Percentiles rank a stretch among this genome's conserved stretches.
Conservation (phyloP, 2,888 invertebrate genomes). For the Anarsia innoxiella region DNA sequence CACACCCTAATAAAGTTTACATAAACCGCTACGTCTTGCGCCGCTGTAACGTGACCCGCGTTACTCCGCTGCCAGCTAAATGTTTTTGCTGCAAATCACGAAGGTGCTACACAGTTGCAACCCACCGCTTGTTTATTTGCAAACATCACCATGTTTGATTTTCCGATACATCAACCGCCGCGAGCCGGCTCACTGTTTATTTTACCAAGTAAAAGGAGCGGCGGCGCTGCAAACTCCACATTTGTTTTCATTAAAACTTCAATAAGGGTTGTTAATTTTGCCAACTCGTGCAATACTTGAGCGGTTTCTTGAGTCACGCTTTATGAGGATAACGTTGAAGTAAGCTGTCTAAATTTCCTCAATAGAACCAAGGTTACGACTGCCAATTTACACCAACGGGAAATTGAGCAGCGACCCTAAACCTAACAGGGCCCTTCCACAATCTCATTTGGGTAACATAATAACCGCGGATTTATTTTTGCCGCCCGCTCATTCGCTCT, state of each 20-base stretch:
- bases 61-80: conserved; percentile 38
- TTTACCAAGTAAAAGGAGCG: conserved; percentile 37
- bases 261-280: conserved; percentile 6
- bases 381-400: conserved; percentile 58
- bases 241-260: conserved; percentile 4
- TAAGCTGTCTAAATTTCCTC: conserved; percentile 45
- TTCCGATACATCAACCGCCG: conserved; percentile 52
- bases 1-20: conserved; percentile 70
- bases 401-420: conserved; percentile 62
- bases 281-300: background rate
- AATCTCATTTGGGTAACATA: conserved; percentile 72
- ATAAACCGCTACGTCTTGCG: conserved; percentile 58
- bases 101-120: conserved; percentile 57
- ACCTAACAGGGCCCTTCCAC: conserved; percentile 57
- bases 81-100: conserved; percentile 68
- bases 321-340: conserved; percentile 30
- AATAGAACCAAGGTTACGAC: conserved; percentile 55
- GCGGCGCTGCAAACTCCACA: background rate
- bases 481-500: conserved; percentile 68
- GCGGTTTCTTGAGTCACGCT: conserved; percentile 11
- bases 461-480: conserved; percentile 72
- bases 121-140: conserved; percentile 52
- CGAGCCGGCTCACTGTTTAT: conserved; percentile 44
- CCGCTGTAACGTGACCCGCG: conserved; percentile 40
- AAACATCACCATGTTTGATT: conserved; percentile 52